Evolutionary conservation across 2,797 vertebrate genomes (phyloP).

Genomic region (Enoplosus armatus): DNA sequence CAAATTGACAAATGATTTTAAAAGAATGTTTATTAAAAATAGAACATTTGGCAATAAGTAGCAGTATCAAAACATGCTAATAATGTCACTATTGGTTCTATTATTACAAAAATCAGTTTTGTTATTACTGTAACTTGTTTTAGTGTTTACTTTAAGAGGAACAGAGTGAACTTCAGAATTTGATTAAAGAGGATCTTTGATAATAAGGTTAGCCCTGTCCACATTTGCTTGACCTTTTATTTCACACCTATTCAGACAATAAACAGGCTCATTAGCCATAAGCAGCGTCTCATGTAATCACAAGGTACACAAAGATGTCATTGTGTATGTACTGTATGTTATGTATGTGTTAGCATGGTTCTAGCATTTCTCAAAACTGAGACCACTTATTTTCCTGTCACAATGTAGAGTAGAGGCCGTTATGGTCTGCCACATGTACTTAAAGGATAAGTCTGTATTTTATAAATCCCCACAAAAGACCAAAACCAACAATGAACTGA

Average conservation of each 20-base stretch:
- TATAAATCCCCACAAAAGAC: background rate
- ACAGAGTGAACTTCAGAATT: background rate
- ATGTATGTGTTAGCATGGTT: background rate
- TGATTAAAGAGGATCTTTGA: background rate
- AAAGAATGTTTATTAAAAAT: constrained; percentile 36
- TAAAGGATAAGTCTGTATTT: background rate
- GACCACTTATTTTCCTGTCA: background rate
- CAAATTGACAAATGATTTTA: background rate
- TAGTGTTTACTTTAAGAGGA: background rate
- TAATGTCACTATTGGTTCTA: background rate
- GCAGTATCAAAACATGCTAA: background rate
- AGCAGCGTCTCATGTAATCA: background rate
- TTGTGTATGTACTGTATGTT: background rate
- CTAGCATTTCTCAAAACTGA: background rate
- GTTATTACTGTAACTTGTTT: background rate
- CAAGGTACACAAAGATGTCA: background rate
- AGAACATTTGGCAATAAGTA: constrained; percentile 3
- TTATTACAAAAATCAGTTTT: background rate
- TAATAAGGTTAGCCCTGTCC: background rate
- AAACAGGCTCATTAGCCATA: background rate
- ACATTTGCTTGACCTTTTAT: constrained; percentile 10
- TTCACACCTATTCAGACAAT: constrained; percentile 5
- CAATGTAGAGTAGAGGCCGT: background rate
- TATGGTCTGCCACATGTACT: background rate
- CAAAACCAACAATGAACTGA: background rate